Evolutionary conservation across 2,113 vertebrate genomes (phyloP).

Genomic region (Ictalurus punctatus): DNA sequence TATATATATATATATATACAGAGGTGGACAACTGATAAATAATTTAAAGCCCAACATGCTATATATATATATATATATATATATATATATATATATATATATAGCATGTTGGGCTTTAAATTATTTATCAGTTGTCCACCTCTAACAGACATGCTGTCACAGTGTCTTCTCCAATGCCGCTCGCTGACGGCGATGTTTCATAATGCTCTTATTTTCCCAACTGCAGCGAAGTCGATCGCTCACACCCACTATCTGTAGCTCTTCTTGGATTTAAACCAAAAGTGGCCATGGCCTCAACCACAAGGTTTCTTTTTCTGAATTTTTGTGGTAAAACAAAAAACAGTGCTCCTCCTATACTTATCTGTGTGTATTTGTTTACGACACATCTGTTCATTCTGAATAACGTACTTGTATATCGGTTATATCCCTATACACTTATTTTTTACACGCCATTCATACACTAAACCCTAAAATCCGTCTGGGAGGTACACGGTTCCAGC

Average conservation of each 20-base stretch:
- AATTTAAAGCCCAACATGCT: constrained; percentile 52
- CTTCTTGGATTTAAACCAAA: not conserved
- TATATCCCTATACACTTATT: not conserved
- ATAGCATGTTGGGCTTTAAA: constrained; percentile 50
- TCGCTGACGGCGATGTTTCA: constrained; percentile 50
- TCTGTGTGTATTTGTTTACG: too few species aligned
- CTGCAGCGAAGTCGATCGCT: not conserved
- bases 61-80: constrained; percentile 12
- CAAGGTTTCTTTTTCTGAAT: not conserved
- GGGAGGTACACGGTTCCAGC: too few species aligned
- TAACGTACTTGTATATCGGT: not conserved
- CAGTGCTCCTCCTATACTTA: too few species aligned
- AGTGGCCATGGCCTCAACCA: not conserved
- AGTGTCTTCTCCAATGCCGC: constrained; percentile 29
- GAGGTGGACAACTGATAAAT: constrained; percentile 50
- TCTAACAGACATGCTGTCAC: constrained; percentile 23
- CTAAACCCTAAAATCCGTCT: too few species aligned
- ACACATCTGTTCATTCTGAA: too few species aligned
- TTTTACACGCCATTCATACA: too few species aligned
- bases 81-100: constrained; percentile 18
- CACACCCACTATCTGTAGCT: not conserved
- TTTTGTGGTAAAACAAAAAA: too few species aligned
- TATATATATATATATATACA: too few species aligned
- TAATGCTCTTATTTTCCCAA: constrained; percentile 45
- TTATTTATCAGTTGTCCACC: constrained; percentile 51